Percentiles rank a stretch among this genome's conserved stretches.
phyloP scores from a whole-genome alignment of 1,140 invertebrate species.

The Drosophila pachea region DNA sequence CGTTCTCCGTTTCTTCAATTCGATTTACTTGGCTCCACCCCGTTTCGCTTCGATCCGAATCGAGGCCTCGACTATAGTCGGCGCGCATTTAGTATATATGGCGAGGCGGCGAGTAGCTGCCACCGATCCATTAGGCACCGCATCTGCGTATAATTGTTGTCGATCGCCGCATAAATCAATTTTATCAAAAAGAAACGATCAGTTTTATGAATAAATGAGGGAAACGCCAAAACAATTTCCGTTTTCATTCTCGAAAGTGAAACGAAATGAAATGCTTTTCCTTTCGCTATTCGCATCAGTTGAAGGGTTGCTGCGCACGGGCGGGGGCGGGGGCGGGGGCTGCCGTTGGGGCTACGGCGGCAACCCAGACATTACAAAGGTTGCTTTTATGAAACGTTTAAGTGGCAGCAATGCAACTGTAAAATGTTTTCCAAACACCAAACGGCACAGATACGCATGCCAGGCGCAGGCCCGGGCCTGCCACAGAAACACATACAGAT shows the following conservation, averaged over 20 bases:
- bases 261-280: conserved; percentile 41
- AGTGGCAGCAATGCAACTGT: conserved; percentile 73
- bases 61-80: too few relatives aligned
- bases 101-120: conserved; percentile 12
- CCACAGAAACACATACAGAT: conserved; percentile 33
- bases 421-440: conserved; percentile 59
- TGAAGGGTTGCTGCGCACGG: conserved; percentile 26
- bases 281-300: conserved; percentile 58
- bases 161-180: conserved; percentile 77
- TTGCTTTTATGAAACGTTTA: conserved; percentile 77
- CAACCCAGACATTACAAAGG: conserved; percentile 67
- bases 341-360: conserved; percentile 36
- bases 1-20: too few relatives aligned
- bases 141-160: conserved; percentile 75
- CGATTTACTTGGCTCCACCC: too few relatives aligned
- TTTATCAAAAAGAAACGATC: conserved; percentile 72
- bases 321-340: conserved; percentile 2
- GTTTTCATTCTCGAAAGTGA: conserved; percentile 50
- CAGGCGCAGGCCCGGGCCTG: conserved; percentile 23
- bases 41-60: too few relatives aligned
- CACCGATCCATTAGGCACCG: conserved; percentile 75
- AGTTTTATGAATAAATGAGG: conserved; percentile 75
- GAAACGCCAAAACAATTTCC: conserved; percentile 62
- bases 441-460: too few relatives aligned
- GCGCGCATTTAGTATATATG: background rate